Percentiles rank a stretch among this genome's conserved stretches.
Evolutionary conservation across 2,113 vertebrate species (phyloP).

Genomic region (Maccullochella peelii): DNA sequence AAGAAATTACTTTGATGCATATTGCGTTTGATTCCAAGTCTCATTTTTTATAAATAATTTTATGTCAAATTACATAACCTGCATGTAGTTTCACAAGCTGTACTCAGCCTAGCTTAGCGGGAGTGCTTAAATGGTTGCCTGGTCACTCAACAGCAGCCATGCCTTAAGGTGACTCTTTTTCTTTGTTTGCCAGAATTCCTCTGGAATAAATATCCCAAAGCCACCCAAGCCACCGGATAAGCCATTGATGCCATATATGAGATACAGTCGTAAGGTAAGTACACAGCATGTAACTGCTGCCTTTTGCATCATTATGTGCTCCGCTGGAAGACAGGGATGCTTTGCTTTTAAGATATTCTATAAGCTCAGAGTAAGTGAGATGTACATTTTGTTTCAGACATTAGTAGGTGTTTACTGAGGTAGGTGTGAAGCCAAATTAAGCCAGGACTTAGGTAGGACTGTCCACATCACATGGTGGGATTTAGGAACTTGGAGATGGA

Average conservation of each 20-base stretch:
- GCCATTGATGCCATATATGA: conserved; percentile 99
- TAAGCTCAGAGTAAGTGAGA: conserved; percentile 41
- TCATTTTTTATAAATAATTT: not conserved
- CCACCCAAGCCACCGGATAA: conserved; percentile 99
- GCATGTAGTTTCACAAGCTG: not conserved
- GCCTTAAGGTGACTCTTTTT: conserved; percentile 48
- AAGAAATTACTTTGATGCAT: conserved; percentile 7
- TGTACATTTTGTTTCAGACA: conserved; percentile 21
- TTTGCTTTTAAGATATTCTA: conserved; percentile 38
- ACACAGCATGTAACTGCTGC: conserved; percentile 14
- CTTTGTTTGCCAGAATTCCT: conserved; percentile 89
- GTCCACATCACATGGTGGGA: conserved; percentile 55
- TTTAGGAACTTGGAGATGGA: conserved; percentile 72
- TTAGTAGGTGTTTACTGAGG: conserved; percentile 36
- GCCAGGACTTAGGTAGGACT: conserved; percentile 45
- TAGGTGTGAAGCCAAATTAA: conserved; percentile 59
- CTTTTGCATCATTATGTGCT: conserved; percentile 49
- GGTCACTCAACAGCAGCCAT: not conserved
- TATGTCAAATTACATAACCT: conserved; percentile 1
- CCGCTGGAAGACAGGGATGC: conserved; percentile 60
- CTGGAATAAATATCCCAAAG: conserved; percentile 99
- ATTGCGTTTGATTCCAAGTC: conserved; percentile 22
- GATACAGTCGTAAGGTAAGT: conserved; percentile 98
- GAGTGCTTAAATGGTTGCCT: conserved; percentile 8
- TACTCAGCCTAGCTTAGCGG: not conserved